phyloP scores from a whole-genome alignment of 1,140 invertebrate genomes.

The Atta cephalotes region DNA sequence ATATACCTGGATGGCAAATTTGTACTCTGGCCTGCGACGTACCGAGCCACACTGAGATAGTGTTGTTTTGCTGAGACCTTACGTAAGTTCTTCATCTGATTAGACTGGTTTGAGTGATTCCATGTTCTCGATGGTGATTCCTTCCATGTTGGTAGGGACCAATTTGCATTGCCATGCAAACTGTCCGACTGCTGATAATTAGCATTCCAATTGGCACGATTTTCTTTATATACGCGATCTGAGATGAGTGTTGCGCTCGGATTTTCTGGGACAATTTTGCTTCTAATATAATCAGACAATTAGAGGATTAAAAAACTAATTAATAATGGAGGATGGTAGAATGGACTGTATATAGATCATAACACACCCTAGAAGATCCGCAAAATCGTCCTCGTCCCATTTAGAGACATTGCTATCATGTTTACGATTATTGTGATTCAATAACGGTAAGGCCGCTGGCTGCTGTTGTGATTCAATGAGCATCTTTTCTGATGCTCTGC shows the following conservation, averaged over 20 bases:
- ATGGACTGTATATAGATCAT: conserved; percentile 57
- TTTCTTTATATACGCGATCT: conserved; percentile 85
- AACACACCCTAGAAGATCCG: conserved; percentile 88
- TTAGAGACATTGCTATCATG: conserved; percentile 78
- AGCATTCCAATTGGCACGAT: conserved; percentile 86
- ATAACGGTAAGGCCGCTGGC: conserved; percentile 78
- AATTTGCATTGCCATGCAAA: conserved; percentile 78
- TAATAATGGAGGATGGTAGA: not conserved
- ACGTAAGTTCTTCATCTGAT: conserved; percentile 76
- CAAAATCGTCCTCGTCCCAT: conserved; percentile 87
- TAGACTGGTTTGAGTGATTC: conserved; percentile 74
- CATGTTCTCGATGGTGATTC: conserved; percentile 79
- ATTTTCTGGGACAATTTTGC: conserved; percentile 81
- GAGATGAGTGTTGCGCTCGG: conserved; percentile 78
- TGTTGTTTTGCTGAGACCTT: conserved; percentile 90
- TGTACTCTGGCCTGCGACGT: conserved; percentile 89
- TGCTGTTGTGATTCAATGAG: conserved; percentile 76
- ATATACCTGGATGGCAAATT: conserved; percentile 84
- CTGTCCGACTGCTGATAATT: conserved; percentile 82
- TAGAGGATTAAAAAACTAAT: not conserved
- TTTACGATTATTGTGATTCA: conserved; percentile 80
- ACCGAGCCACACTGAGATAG: conserved; percentile 90
- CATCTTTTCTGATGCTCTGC: conserved; percentile 75
- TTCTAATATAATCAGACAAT: conserved; percentile 77
- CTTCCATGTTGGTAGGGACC: conserved; percentile 82